phyloP scores from a whole-genome alignment of 2,888 invertebrate species.

The Hypsopygia costalis region DNA sequence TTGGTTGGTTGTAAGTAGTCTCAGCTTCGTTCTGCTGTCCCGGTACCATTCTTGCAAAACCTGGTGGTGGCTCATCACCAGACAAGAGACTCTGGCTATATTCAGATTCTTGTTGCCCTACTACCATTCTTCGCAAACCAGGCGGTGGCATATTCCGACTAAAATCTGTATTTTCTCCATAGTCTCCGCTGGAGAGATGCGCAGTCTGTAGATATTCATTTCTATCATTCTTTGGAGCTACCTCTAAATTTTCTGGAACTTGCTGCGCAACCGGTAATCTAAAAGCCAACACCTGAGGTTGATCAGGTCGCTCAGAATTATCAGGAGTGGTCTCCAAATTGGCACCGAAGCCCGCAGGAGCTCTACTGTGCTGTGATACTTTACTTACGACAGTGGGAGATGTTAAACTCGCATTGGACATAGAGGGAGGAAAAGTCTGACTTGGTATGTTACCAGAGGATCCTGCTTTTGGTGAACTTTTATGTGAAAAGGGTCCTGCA shows the following conservation, averaged over 20 bases:
- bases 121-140: slow-evolving; percentile 83
- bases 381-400: slow-evolving; percentile 57
- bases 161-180: slow-evolving; percentile 66
- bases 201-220: slow-evolving; percentile 90
- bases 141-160: slow-evolving; percentile 79
- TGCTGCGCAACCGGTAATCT: slow-evolving; percentile 42
- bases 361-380: slow-evolving; percentile 49
- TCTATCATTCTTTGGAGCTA: slow-evolving; percentile 84
- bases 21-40: slow-evolving; percentile 70
- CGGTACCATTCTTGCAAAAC: slow-evolving; percentile 74
- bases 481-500: slow-evolving; percentile 71
- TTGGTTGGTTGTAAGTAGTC: slow-evolving; percentile 51
- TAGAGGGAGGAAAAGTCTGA: slow-evolving; percentile 44
- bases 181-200: slow-evolving; percentile 82
- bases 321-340: slow-evolving; percentile 85
- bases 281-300: slow-evolving; percentile 46
- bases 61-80: slow-evolving; percentile 75
- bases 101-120: slow-evolving; percentile 83
- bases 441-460: slow-evolving; percentile 29
- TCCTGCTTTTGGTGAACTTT: slow-evolving; percentile 44
- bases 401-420: slow-evolving; percentile 48
- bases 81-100: slow-evolving; percentile 53
- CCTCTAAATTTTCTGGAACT: slow-evolving; percentile 80
- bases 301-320: slow-evolving; percentile 84
- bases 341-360: slow-evolving; percentile 68